Evolutionary conservation across 1,140 invertebrate species (phyloP).

Genomic region (Drosophila lowei): DNA sequence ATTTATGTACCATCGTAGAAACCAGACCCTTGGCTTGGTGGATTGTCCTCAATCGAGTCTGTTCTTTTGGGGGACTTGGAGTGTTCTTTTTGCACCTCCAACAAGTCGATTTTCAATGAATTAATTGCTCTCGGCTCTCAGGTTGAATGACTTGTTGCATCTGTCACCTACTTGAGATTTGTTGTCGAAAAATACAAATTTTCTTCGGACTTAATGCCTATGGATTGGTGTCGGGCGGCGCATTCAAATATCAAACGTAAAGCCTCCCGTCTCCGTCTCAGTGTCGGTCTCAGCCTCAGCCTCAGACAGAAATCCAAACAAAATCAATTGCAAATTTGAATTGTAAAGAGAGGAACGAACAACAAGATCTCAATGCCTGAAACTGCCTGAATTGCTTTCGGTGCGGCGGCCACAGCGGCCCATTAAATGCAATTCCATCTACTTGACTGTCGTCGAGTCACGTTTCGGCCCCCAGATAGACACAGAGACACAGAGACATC

Average conservation of each 20-base stretch:
- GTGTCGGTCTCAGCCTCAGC: constrained; percentile 1
- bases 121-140: constrained; percentile 28
- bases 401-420: constrained; percentile 36
- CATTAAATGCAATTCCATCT: constrained; percentile 77
- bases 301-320: constrained; percentile 1
- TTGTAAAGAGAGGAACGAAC: constrained; percentile 51
- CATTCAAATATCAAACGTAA: constrained; percentile 67
- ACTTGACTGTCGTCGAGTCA: constrained; percentile 72
- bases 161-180: constrained; percentile 52
- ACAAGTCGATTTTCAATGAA: constrained; percentile 46
- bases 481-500: no score
- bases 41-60: no score
- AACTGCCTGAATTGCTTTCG: constrained; percentile 44
- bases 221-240: constrained; percentile 62
- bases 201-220: constrained; percentile 46
- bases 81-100: no score
- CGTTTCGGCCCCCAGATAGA: constrained; percentile 42
- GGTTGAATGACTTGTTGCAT: constrained; percentile 67
- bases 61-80: no score
- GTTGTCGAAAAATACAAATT: constrained; percentile 61
- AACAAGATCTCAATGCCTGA: constrained; percentile 42
- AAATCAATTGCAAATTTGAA: constrained; percentile 74
- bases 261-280: no score
- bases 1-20: no score
- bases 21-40: no score